A percentile compares a stretch with the other conserved stretches of the same genome.
Evolutionary conservation across 2,888 invertebrate genomes (phyloP).

Genomic region (Sycophila texana): DNA sequence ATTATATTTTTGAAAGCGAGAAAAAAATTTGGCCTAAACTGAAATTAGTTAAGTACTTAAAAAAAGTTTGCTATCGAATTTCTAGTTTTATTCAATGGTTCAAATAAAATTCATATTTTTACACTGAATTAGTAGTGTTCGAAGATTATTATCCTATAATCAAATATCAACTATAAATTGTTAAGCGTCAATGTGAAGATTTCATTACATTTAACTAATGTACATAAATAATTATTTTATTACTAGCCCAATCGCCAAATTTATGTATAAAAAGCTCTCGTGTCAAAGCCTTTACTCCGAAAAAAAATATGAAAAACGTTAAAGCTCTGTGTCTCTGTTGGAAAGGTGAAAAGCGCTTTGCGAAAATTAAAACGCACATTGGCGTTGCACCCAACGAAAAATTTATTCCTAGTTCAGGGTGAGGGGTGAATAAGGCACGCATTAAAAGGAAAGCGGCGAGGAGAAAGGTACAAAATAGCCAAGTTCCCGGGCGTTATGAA

Average conservation of each 20-base stretch:
- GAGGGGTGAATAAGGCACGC: too few species aligned
- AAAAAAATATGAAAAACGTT: neutral
- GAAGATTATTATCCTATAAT: constrained; percentile 6
- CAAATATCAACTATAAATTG: neutral
- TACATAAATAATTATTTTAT: neutral
- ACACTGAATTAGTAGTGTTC: neutral
- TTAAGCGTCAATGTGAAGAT: neutral
- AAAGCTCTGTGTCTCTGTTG: neutral
- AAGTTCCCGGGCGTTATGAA: constrained; percentile 4
- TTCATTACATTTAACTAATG: neutral
- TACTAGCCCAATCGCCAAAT: too few species aligned
- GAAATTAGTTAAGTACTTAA: neutral
- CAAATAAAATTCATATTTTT: constrained; percentile 7
- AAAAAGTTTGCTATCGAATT: too few species aligned
- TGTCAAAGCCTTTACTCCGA: constrained; percentile 22
- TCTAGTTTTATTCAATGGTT: neutral
- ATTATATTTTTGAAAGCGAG: too few species aligned
- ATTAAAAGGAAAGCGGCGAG: neutral
- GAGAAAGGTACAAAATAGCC: neutral
- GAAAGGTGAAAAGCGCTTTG: neutral
- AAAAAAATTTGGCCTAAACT: too few species aligned
- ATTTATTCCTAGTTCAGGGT: neutral
- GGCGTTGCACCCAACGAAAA: constrained; percentile 1
- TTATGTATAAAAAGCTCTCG: neutral
- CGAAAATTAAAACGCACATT: constrained; percentile 12